Evolutionary conservation across 2,113 vertebrate species (phyloP).

Genomic region (Henicopernis longicauda): DNA sequence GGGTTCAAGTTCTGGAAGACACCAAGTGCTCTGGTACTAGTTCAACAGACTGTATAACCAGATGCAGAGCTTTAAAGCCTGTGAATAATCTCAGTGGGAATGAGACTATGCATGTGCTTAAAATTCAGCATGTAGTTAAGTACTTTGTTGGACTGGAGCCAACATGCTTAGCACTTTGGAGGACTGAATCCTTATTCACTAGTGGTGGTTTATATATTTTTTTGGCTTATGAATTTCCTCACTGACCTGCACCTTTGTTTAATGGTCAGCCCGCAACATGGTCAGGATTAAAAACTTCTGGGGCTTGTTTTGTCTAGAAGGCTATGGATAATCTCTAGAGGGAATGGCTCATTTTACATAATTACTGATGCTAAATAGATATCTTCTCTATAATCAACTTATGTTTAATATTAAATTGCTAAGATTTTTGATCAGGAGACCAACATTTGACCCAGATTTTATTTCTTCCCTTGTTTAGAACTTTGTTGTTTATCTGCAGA

Average conservation of each 20-base stretch:
- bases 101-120: slow-evolving; percentile 39
- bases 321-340: slow-evolving; percentile 42
- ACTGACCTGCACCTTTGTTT: slow-evolving; percentile 46
- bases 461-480: background rate
- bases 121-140: slow-evolving; percentile 51
- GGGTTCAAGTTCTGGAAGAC: background rate
- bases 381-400: slow-evolving; percentile 58
- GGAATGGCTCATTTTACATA: slow-evolving; percentile 40
- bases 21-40: background rate
- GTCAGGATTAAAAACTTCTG: slow-evolving; percentile 52
- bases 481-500: background rate
- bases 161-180: slow-evolving; percentile 7
- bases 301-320: slow-evolving; percentile 55
- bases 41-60: background rate
- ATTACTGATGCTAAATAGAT: slow-evolving; percentile 53
- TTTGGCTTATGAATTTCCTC: slow-evolving; percentile 12
- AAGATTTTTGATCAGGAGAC: slow-evolving; percentile 21
- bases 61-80: background rate
- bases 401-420: slow-evolving; percentile 35
- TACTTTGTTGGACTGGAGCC: slow-evolving; percentile 9
- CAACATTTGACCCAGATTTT: slow-evolving; percentile 14
- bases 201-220: slow-evolving; percentile 6
- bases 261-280: background rate
- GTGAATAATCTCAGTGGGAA: slow-evolving; percentile 30
- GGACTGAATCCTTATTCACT: background rate